phyloP scores from a whole-genome alignment of 2,113 vertebrate genomes.

The Scopus umbretta region DNA sequence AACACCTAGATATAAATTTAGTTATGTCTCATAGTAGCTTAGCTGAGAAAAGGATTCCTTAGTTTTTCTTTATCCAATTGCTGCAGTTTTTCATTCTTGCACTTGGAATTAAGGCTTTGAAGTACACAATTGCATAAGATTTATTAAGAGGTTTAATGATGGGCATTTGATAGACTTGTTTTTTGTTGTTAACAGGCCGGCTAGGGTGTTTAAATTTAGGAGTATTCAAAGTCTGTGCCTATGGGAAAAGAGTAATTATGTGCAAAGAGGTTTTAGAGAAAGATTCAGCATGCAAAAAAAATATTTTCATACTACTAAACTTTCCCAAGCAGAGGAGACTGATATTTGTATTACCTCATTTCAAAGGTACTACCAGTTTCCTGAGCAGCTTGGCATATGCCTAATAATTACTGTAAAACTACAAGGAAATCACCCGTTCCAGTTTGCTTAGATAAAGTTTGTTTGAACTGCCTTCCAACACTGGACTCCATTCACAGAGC shows the following conservation, averaged over 20 bases:
- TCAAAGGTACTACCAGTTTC: conserved; percentile 4
- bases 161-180: neutral
- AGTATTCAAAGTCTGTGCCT: neutral
- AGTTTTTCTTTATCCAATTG: neutral
- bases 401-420: conserved; percentile 34
- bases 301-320: neutral
- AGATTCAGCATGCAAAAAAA: neutral
- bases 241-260: conserved; percentile 9
- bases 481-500: conserved; percentile 1
- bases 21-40: neutral
- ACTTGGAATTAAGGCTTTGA: neutral
- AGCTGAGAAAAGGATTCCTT: neutral
- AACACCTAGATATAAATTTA: neutral
- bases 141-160: neutral
- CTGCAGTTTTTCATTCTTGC: neutral
- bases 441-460: conserved; percentile 42
- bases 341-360: conserved; percentile 26
- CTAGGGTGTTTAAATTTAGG: neutral
- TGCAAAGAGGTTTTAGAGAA: conserved; percentile 26
- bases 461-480: conserved; percentile 48
- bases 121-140: neutral
- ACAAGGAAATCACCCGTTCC: conserved; percentile 36
- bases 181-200: neutral
- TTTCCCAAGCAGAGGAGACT: neutral
- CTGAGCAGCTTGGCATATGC: neutral